Base-by-base conservation (phyloP, 2,888 invertebrate species). In the Physocephala rufipes region DNA sequence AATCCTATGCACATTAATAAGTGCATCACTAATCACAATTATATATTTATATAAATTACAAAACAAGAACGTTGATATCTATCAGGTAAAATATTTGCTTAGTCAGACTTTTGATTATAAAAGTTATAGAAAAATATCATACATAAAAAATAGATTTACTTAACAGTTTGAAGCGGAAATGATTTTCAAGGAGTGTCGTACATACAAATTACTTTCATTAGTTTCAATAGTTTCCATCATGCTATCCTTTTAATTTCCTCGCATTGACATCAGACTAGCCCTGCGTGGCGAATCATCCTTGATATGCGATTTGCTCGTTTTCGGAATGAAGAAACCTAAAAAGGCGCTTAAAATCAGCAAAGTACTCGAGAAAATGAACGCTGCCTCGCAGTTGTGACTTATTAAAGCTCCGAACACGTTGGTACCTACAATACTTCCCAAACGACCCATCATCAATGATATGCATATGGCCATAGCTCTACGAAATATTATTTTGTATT, bases 381-480 rank as follows among this genome's bases (percentile, higher is more conserved):
- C 81, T 47, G 82, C 84, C 74, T 86, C 84, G 75, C 89, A 89
- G 62, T 86, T 78, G 72, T 84, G 81, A 67, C 87, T 86, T 26
- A 88, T 80, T 2, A 88, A 75, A 12, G 82, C 78, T 9, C 88
- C 88, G 5, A 86, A 80, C 26, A 87, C 74, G 76, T 87, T 87
- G 1, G 87, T 86, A 2, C 88, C 88, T 24, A 86, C 82, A 67
- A 88, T 86, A 62, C 88, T 88, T 0, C 88, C 88, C 45, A 81
- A 72, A 36, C 88, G 83, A 19, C 89, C 89, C 79, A 87, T 85
- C 88, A 88, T 88, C 2, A 88, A 78, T 0, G 88, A 87, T 70
- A 89, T 86, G 47, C 88, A 87, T 64, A 89, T 78, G 24, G 88
- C 88, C 88, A 88, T 88, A 21, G 86, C 89, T 76, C 88, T 84